Evolutionary conservation across 2,113 vertebrate species (phyloP), one percentile per base, ranked within the genome.

Genomic region (Ancistrus triradiatus): DNA sequence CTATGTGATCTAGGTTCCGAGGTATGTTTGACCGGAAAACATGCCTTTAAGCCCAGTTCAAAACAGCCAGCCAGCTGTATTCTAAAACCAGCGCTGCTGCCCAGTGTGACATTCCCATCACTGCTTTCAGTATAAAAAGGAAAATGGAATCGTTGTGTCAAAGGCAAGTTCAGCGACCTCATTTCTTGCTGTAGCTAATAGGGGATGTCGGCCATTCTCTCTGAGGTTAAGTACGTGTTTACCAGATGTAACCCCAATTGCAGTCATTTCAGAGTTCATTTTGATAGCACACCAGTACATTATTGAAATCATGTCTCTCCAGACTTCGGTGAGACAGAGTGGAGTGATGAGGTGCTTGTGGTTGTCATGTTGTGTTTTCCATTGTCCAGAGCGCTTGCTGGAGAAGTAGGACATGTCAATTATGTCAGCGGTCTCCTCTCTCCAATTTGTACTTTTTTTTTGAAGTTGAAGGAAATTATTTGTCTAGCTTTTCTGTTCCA

Each of bases 331-430:
- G 37, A 27, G 38, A 31, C 18, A 19, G 46, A 64, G 61, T 62
- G 14, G 62, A 73, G 71, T 73, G 66, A 73, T 73, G 61, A 73
- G 66, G 71, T 73, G 71, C 60, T 69, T 69, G 71, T 69, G 71
- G 71, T 53, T 69, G 71, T 69, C 61, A 59, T 64, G 71, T 65
- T 65, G 51, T 73, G 66, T 69, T 69, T 73, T 73, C 66, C 71
- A 73, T 69, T 73, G 71, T 69, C 66, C 71, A 17, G 10, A 35
- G 17, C 7, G 59, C 64, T 22, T 42, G 53, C 33, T 42, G 47
- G 1, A 37, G 57, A 40, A 25, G 40, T 69, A 58, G 56, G 66
- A 65, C 49, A 73, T 72, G 64, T 59, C 64, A 63, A 69, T 73
- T 69, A 37, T 69, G 55, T 63, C 70, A 42, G 66, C n/a, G 35